Base-by-base conservation (phyloP, 1,140 invertebrate genomes). In the Drosophila mojavensis region DNA sequence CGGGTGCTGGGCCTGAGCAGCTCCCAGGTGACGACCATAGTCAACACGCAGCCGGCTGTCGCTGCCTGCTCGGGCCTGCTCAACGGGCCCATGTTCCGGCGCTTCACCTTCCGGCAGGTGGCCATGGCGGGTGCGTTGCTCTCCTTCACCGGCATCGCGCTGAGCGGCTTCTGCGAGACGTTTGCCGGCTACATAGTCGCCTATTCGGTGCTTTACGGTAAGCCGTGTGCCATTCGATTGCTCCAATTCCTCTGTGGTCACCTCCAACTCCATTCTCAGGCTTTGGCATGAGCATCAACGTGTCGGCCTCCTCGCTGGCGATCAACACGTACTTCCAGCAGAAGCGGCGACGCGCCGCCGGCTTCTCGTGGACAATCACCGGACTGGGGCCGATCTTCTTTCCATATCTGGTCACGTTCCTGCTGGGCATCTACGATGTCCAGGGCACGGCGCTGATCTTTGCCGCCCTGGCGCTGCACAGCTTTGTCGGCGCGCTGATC, bases 11-110 rank as follows among this genome's bases (percentile, higher is more conserved):
- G 94, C 43, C 93, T 96, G 73, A 93, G 90, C 71, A 94, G 93
- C 59, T 94, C 94, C 1, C 92, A 95, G 91, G 94, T 94, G 5
- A 94, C 95, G 2, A 94, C 94, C 6, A 94, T 96, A 67, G 94
- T 95, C 68, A 96, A 95, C 83, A 93, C 94, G 67, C 94, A 95
- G 92, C 93, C 93, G 10, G 95, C 95, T 3, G 93, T 94, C 33
- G 94, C 93, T 26, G 94, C 94, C 77, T 94, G 94, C 81, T 93
- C 95, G 82, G 94, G 95, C 54, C 88, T 96, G 47, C 84, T 94
- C 4, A 95, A 95, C 91, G 95, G 95, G 2, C 95, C 95, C 43
- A 91, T 96, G 50, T 95, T 95, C 75, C 93, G 94, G 78, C 93
- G 92, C 54, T 95, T 95, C 63, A 94, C 94, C 13, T 95, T 94